Conservation (phyloP, 64 coral and sea anemone species). For the Montipora efflorescens region DNA sequence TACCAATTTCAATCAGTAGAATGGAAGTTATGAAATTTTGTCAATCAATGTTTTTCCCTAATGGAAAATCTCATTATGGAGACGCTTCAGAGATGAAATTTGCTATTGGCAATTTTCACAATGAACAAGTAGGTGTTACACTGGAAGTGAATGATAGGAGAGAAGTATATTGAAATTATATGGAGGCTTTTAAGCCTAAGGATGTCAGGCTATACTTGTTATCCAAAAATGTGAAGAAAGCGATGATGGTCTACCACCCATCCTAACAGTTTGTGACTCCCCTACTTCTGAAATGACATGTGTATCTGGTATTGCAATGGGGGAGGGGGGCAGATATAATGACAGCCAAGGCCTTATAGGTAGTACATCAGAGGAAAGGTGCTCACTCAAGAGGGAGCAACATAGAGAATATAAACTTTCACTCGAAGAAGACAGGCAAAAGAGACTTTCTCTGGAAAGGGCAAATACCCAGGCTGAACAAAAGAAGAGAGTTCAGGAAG, state of each 20-base stretch:
- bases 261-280: conserved; percentile 38
- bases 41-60: conserved; percentile 73
- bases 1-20: conserved; percentile 49
- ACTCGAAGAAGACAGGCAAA: conserved; percentile 42
- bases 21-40: conserved; percentile 65
- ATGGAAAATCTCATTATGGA: conserved; percentile 70
- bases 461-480: conserved; percentile 26
- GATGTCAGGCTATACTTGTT: conserved; percentile 75
- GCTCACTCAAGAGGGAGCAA: conserved; percentile 73
- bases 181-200: conserved; percentile 73
- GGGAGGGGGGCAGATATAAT: conserved; percentile 19
- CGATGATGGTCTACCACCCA: conserved; percentile 53
- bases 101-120: conserved; percentile 74
- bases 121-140: conserved; percentile 69
- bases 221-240: conserved; percentile 64
- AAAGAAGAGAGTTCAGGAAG: conserved; percentile 59
- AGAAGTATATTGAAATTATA: conserved; percentile 74
- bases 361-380: conserved; percentile 69
- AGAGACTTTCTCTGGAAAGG: conserved; percentile 4
- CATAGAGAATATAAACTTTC: conserved; percentile 69
- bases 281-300: conserved; percentile 46
- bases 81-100: conserved; percentile 56
- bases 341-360: conserved; percentile 63
- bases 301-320: conserved; percentile 23
- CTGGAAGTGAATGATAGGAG: conserved; percentile 52